A percentile compares a stretch with the other conserved stretches of the same genome.
Conservation (phyloP, 2,888 invertebrate species). For the Gibbula magus region DNA sequence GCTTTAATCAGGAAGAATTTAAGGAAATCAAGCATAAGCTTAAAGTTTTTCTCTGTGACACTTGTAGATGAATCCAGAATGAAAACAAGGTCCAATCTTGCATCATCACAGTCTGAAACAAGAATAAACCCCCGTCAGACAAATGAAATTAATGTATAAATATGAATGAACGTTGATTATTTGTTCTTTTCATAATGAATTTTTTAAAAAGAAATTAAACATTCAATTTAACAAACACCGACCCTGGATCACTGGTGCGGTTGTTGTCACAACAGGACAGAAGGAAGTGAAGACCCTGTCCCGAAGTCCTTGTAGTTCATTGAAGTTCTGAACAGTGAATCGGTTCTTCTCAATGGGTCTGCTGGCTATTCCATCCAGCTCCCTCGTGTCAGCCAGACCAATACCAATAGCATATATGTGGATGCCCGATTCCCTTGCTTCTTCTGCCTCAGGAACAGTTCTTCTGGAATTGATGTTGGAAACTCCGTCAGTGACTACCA, state of each 20-base stretch:
- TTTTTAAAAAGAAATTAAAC: too few species aligned
- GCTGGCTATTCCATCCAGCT: slow-evolving; percentile 52
- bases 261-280: slow-evolving; percentile 38
- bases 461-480: slow-evolving; percentile 65
- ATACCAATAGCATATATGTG: slow-evolving; percentile 59
- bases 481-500: slow-evolving; percentile 68
- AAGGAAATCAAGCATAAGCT: slow-evolving; percentile 54
- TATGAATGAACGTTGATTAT: too few species aligned
- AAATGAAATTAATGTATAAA: too few species aligned
- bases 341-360: slow-evolving; percentile 46
- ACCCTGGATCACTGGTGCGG: not conserved
- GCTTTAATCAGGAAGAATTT: slow-evolving; percentile 56
- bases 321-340: slow-evolving; percentile 50
- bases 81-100: slow-evolving; percentile 57
- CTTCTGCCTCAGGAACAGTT: slow-evolving; percentile 65
- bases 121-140: not conserved
- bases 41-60: slow-evolving; percentile 54
- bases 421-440: slow-evolving; percentile 45
- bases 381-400: slow-evolving; percentile 50
- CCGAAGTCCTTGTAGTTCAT: slow-evolving; percentile 42
- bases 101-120: slow-evolving; percentile 40
- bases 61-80: slow-evolving; percentile 66
- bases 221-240: too few species aligned
- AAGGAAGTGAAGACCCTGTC: slow-evolving; percentile 40
- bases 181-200: too few species aligned